A percentile compares a stretch with the other conserved stretches of the same genome.
Evolutionary conservation across 2,888 invertebrate species (phyloP).

Genomic region (Hypsopygia costalis): DNA sequence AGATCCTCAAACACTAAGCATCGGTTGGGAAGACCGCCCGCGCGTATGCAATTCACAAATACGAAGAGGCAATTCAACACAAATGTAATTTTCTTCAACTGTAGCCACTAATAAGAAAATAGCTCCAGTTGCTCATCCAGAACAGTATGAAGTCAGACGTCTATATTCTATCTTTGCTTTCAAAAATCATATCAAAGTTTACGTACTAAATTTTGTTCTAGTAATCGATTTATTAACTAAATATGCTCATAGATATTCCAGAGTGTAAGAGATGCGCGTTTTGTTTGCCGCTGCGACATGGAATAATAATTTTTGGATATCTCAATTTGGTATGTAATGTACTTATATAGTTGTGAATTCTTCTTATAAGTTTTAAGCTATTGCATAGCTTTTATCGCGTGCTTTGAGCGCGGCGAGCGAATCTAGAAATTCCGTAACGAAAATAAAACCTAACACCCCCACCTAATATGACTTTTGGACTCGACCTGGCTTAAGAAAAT

Average conservation of each 20-base stretch:
- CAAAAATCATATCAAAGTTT: not conserved
- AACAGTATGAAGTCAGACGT: not conserved
- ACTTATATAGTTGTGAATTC: no score
- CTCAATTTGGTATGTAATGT: conserved; percentile 34
- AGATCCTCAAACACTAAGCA: no score
- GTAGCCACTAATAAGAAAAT: not conserved
- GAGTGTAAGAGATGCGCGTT: conserved; percentile 40
- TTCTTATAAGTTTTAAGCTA: no score
- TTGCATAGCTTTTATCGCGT: no score
- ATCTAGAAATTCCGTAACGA: no score
- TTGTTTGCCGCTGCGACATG: conserved; percentile 43
- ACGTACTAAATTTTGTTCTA: no score
- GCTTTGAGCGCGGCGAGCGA: no score
- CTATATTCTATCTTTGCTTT: not conserved
- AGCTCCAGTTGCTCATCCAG: not conserved
- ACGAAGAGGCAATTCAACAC: no score
- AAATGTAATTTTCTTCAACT: not conserved
- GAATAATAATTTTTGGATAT: conserved; percentile 42
- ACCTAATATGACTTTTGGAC: no score
- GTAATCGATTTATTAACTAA: not conserved
- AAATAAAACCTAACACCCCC: no score
- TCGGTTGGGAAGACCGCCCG: not conserved
- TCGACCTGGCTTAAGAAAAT: no score
- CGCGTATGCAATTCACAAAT: not conserved
- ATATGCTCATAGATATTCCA: conserved; percentile 23